A percentile compares a stretch with the other conserved stretches of the same genome.
phyloP scores from a whole-genome alignment of 1,140 invertebrate species.

The Drosophila insularis region DNA sequence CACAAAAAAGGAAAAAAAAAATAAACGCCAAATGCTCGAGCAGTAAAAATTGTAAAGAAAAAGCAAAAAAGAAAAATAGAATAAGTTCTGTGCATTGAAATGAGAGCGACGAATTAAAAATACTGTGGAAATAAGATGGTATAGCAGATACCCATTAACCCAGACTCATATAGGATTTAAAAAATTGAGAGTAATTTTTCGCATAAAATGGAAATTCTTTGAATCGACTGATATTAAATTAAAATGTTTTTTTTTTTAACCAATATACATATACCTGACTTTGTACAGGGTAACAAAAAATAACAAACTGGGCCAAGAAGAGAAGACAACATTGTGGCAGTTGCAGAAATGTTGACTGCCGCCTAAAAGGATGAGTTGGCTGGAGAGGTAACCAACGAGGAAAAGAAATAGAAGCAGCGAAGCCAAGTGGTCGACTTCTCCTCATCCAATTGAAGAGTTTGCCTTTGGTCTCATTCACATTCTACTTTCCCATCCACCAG shows the following conservation, averaged over 20 bases:
- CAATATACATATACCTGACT: not conserved
- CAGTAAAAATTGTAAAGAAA: slow-evolving; percentile 79
- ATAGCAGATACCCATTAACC: no score
- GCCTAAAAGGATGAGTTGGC: slow-evolving; percentile 19
- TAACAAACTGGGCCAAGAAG: slow-evolving; percentile 62
- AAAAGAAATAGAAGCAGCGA: slow-evolving; percentile 30
- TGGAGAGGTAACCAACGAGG: not conserved
- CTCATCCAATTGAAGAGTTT: slow-evolving; percentile 57
- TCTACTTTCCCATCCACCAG: slow-evolving; percentile 14
- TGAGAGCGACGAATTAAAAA: no score
- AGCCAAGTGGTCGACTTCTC: slow-evolving; percentile 53
- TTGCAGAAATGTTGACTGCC: slow-evolving; percentile 77
- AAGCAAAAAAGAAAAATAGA: slow-evolving; percentile 27
- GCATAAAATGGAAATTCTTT: not conserved
- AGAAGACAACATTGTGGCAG: slow-evolving; percentile 78
- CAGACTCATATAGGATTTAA: no score
- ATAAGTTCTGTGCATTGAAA: not conserved
- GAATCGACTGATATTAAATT: not conserved
- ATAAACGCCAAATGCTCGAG: slow-evolving; percentile 68
- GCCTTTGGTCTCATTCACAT: slow-evolving; percentile 37
- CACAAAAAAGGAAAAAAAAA: slow-evolving; percentile 35
- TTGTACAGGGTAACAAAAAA: not conserved
- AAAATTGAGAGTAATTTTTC: no score
- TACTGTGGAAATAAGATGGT: not conserved
- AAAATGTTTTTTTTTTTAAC: no score